Evolutionary conservation across 2,113 vertebrate species (phyloP), one percentile per base, ranked within the genome.

Genomic region (Pseudopipra pipra): DNA sequence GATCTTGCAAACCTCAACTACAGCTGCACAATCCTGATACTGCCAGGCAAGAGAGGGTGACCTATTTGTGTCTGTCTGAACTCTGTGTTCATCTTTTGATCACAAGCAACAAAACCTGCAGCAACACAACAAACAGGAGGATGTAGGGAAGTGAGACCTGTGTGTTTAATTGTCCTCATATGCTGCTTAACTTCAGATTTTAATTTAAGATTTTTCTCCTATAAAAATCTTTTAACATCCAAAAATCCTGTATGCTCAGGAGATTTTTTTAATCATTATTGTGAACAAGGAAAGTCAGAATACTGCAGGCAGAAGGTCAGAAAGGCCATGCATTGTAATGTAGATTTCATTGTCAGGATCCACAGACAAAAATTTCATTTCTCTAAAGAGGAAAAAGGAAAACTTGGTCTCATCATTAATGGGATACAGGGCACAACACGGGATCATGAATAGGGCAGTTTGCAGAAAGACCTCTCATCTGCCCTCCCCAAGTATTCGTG

Each of bases 61-160:
- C 86, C 86, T 90, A 73, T 95, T 96, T 95, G 83, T 20, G 24
- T 93, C 93, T 84, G 5, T 94, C 73, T 95, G 89, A 95, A 95
- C 91, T 81, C 86, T 28, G 51, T 16, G 33, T 76, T 87, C 89
- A 55, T 92, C 78, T 75, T 93, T 80, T 91, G 74, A 95, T 96
- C 86, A 67, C 59, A 30, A 71, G 71, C 63, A 90, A 67, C 46
- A 72, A 77, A 89, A 93, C 82, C 79, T 87, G 68, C 72, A 82
- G 72, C 83, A 46, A 81, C 16, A 84, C 47, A 91, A 56, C 41
- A 22, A 58, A 39, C 30, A 67, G 70, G 55, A 81, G 79, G 71
- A 59, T 33, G 58, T 28, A 54, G 74, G 56, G 44, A 75, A 77
- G 25, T 17, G 31, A 83, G 24, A 66, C n/a, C 37, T 92, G 47